phyloP scores from a whole-genome alignment of 1,140 invertebrate genomes.

The Hylaeus volcanicus region DNA sequence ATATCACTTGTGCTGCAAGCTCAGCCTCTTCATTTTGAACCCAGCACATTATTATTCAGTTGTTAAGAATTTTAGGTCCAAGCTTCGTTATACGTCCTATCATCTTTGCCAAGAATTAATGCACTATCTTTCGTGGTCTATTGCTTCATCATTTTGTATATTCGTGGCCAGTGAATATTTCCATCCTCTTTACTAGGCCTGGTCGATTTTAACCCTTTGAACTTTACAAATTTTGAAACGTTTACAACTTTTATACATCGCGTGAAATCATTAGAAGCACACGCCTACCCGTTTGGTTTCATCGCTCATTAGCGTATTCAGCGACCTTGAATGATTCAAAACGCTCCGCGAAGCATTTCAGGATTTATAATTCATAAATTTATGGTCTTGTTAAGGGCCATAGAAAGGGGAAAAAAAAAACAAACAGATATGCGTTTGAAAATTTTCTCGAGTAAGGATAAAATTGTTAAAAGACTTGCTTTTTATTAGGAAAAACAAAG shows the following conservation, averaged over 20 bases:
- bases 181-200: not conserved
- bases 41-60: constrained; percentile 10
- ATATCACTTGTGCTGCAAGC: constrained; percentile 7
- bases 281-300: not conserved
- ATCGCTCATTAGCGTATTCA: not conserved
- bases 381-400: too few relatives aligned
- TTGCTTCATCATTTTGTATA: not conserved
- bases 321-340: too few relatives aligned
- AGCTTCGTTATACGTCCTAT: not conserved
- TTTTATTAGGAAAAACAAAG: too few relatives aligned
- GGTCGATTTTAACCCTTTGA: too few relatives aligned
- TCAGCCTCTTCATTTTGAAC: constrained; percentile 41
- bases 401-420: too few relatives aligned
- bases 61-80: not conserved
- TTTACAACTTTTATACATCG: not conserved
- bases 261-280: too few relatives aligned
- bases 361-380: too few relatives aligned
- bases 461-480: too few relatives aligned
- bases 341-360: too few relatives aligned
- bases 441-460: too few relatives aligned
- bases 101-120: not conserved
- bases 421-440: too few relatives aligned
- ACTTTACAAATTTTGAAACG: not conserved
- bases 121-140: not conserved
- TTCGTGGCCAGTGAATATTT: not conserved